These are phyloP conservation scores for Melangyna quadrimaculata DNA, from an alignment of 2,888 invertebrate species.

Conservation along the genomic window DNA sequence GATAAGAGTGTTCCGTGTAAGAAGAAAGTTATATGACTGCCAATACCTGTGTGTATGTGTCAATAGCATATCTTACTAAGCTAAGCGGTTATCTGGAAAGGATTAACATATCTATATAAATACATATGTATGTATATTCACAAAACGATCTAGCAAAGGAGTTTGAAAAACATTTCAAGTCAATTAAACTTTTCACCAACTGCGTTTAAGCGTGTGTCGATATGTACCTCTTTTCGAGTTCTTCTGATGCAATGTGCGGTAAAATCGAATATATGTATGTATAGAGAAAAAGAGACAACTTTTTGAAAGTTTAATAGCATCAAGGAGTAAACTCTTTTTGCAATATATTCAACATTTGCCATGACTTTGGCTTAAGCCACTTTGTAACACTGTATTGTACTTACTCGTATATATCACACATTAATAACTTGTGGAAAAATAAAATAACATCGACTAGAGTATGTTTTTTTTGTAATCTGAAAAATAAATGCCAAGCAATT, in stretches of 20 bases:
- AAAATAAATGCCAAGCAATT: conserved; percentile 61
- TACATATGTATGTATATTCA: not conserved
- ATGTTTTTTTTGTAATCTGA: conserved; percentile 36
- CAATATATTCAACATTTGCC: conserved; percentile 25
- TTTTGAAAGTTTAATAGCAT: conserved; percentile 69
- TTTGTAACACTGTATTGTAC: conserved; percentile 38
- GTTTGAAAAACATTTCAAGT: conserved; percentile 69
- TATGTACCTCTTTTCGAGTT: not conserved
- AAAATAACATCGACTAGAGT: conserved; percentile 4
- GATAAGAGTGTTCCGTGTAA: not conserved
- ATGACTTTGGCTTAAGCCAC: conserved; percentile 38
- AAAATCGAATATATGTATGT: conserved; percentile 57
- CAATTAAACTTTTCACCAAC: conserved; percentile 72
- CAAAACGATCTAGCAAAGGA: conserved; percentile 24
- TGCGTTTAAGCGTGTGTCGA: conserved; percentile 49
- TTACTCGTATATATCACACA: not conserved
- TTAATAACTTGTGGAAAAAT: not conserved
- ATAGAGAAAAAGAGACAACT: conserved; percentile 66
- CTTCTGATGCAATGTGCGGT: conserved; percentile 37
- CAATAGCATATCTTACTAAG: conserved; percentile 53
- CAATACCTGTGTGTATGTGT: conserved; percentile 68
- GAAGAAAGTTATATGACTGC: conserved; percentile 33
- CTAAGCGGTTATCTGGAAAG: conserved; percentile 49
- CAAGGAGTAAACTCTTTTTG: conserved; percentile 42
- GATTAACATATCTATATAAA: not conserved